A percentile compares a stretch with the other conserved stretches of the same genome.
Conservation (phyloP, 2,888 invertebrate genomes). For the Cryptocheilus praepositus region DNA sequence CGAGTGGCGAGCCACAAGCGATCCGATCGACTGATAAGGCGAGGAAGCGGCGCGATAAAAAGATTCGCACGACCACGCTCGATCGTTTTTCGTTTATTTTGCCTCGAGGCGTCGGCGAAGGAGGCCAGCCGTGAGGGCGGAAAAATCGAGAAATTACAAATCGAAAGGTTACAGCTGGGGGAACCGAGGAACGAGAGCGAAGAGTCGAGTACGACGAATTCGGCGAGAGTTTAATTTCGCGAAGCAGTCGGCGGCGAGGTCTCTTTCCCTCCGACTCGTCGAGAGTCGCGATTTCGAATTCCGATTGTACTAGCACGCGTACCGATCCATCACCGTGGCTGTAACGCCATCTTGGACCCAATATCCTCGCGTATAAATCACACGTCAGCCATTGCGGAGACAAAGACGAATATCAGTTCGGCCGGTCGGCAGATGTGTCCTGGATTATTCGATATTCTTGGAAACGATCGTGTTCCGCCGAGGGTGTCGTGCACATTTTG, state of each 20-base stretch:
- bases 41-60: constrained; percentile 24
- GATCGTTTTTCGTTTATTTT: not conserved
- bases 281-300: constrained; percentile 29
- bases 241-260: too few species aligned
- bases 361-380: constrained; percentile 64
- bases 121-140: too few species aligned
- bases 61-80: constrained; percentile 25
- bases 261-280: too few species aligned
- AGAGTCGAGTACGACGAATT: too few species aligned
- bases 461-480: constrained; percentile 31
- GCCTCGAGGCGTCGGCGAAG: not conserved
- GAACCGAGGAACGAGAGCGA: too few species aligned
- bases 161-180: too few species aligned
- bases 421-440: constrained; percentile 54
- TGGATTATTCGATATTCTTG: constrained; percentile 49
- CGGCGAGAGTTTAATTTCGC: too few species aligned
- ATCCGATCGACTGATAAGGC: constrained; percentile 47
- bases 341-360: constrained; percentile 62
- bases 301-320: constrained; percentile 41
- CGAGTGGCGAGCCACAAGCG: constrained; percentile 47
- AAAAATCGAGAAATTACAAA: too few species aligned
- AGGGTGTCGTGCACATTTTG: constrained; percentile 16
- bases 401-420: constrained; percentile 60
- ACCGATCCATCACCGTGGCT: constrained; percentile 57
- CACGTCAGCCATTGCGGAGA: constrained; percentile 57